phyloP scores from a whole-genome alignment of 37 sponge, comb jelly and placozoan genomes.

The Mnemiopsis leidyi region DNA sequence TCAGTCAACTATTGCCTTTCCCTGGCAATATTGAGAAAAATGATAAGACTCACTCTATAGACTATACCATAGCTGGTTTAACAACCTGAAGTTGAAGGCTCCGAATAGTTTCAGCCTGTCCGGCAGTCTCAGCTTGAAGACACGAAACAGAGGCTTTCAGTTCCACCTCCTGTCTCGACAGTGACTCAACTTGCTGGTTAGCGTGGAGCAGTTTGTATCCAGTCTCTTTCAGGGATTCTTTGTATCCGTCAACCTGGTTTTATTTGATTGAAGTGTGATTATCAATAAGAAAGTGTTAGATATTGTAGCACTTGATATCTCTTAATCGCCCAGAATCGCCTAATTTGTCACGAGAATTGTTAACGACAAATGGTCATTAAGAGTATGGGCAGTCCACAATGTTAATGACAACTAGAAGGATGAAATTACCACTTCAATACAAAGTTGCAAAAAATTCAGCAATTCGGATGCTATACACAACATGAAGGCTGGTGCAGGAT shows the following conservation, averaged over 20 bases:
- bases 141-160: neutral
- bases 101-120: neutral
- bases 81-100: neutral
- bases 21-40: no score
- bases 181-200: neutral
- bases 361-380: neutral
- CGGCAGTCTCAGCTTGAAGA: neutral
- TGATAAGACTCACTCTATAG: no score
- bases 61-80: no score
- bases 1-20: no score
- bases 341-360: neutral
- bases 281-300: no score
- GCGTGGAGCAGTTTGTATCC: slow-evolving; percentile 28
- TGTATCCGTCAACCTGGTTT: slow-evolving; percentile 48
- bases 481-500: no score
- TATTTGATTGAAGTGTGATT: no score
- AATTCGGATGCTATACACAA: no score
- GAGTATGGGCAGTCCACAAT: no score
- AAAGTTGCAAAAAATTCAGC: no score
- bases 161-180: neutral
- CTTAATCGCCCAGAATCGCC: neutral
- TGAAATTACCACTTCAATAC: no score
- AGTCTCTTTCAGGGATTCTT: slow-evolving; percentile 47
- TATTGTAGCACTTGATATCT: neutral
- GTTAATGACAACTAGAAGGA: no score